Evolutionary conservation across 1,140 invertebrate genomes (phyloP).

Genomic region (Pollicipes pollicipes): DNA sequence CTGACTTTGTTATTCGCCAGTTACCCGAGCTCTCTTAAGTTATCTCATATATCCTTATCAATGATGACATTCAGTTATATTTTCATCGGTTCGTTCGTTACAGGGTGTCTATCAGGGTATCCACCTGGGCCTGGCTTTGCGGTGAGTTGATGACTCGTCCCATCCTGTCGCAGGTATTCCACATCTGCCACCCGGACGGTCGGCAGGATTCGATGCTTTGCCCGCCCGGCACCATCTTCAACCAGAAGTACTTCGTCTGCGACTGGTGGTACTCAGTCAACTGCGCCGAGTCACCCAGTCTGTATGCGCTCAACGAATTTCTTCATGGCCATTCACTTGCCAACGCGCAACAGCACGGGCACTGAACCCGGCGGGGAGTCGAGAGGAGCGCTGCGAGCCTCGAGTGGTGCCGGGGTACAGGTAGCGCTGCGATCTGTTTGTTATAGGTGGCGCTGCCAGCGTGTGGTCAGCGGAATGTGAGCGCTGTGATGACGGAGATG

Average conservation of each 20-base stretch:
- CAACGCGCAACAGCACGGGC: not conserved
- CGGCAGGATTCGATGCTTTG: conserved; percentile 35
- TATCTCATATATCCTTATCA: too few species aligned
- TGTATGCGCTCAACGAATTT: conserved; percentile 29
- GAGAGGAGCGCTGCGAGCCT: too few species aligned
- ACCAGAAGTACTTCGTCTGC: conserved; percentile 38
- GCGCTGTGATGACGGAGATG: too few species aligned
- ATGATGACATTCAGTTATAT: too few species aligned
- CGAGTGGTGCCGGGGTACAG: not conserved
- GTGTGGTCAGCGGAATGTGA: too few species aligned
- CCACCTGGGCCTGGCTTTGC: too few species aligned
- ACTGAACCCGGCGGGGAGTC: too few species aligned
- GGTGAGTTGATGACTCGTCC: too few species aligned
- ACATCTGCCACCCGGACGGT: conserved; percentile 35
- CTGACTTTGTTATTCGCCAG: too few species aligned
- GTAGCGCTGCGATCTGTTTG: not conserved
- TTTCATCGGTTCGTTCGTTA: too few species aligned
- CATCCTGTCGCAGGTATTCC: conserved; percentile 40
- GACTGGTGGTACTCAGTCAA: conserved; percentile 40
- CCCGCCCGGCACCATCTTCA: conserved; percentile 37
- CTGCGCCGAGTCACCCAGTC: conserved; percentile 28
- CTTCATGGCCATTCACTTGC: not conserved
- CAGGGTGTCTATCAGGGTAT: too few species aligned
- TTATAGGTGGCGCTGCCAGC: not conserved
- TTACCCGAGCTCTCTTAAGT: too few species aligned